A percentile compares a stretch with the other conserved stretches of the same genome.
Conservation (phyloP, 2,888 invertebrate species). For the Coremacera marginata region DNA sequence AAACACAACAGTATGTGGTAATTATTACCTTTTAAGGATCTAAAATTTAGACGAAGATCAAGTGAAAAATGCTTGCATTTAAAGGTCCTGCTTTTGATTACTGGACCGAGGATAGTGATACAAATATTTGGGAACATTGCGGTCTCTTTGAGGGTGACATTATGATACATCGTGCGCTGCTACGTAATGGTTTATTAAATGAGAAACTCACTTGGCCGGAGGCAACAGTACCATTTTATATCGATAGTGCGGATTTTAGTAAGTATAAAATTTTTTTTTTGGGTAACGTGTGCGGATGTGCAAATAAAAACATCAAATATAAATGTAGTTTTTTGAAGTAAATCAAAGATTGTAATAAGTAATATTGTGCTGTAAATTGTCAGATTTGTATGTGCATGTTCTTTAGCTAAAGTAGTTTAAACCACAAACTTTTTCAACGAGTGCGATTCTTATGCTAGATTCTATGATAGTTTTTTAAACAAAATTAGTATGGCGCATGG, state of each 20-base stretch:
- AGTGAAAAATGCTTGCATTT: neutral
- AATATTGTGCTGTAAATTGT: too few species aligned
- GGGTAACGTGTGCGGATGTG: neutral
- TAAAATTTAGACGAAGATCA: neutral
- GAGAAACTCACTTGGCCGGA: slow-evolving; percentile 71
- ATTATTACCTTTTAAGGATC: slow-evolving; percentile 37
- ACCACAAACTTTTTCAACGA: too few species aligned
- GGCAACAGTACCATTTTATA: slow-evolving; percentile 72
- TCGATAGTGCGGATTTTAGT: slow-evolving; percentile 72
- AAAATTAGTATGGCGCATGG: too few species aligned
- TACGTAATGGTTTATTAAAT: slow-evolving; percentile 70
- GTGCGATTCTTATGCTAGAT: too few species aligned
- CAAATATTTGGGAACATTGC: slow-evolving; percentile 73
- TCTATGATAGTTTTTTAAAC: too few species aligned
- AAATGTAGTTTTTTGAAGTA: too few species aligned
- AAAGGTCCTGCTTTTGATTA: slow-evolving; percentile 65
- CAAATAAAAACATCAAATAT: neutral
- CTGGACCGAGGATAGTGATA: slow-evolving; percentile 70
- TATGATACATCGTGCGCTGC: slow-evolving; percentile 68
- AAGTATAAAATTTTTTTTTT: slow-evolving; percentile 51
- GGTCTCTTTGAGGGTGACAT: slow-evolving; percentile 76
- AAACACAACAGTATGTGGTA: slow-evolving; percentile 63
- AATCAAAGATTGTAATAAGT: too few species aligned
- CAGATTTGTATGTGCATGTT: too few species aligned
- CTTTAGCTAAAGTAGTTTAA: too few species aligned